A percentile compares a stretch with the other conserved stretches of the same genome.
Conservation (phyloP, 2,888 invertebrate genomes). For the Aethes cnicana region DNA sequence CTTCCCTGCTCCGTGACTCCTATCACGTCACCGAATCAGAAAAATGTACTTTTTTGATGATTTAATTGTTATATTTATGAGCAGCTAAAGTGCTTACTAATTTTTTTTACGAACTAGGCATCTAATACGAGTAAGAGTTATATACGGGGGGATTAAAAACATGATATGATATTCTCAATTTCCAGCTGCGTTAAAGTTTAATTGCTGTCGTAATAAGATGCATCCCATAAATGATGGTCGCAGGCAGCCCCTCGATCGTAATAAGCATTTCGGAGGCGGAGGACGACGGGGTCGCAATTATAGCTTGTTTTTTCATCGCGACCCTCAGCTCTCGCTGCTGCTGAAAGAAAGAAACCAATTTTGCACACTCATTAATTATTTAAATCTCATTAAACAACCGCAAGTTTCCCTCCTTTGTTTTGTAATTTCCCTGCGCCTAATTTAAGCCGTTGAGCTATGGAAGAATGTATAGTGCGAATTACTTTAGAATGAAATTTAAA, state of each 20-base stretch:
- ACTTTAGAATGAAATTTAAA: too few species aligned
- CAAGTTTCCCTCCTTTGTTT: slow-evolving; percentile 70
- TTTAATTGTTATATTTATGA: neutral
- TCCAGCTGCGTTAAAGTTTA: slow-evolving; percentile 44
- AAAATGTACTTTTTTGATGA: neutral
- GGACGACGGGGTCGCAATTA: slow-evolving; percentile 69
- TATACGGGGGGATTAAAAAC: slow-evolving; percentile 2
- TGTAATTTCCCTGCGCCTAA: slow-evolving; percentile 61
- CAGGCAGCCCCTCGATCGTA: slow-evolving; percentile 46
- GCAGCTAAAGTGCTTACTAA: neutral
- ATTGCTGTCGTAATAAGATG: slow-evolving; percentile 55
- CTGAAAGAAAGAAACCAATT: slow-evolving; percentile 79
- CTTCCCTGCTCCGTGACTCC: neutral
- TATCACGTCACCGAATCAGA: neutral
- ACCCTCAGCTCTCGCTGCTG: slow-evolving; percentile 59
- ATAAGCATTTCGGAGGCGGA: slow-evolving; percentile 40
- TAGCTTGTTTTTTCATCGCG: slow-evolving; percentile 68
- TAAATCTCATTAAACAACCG: slow-evolving; percentile 81
- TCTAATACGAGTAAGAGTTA: neutral
- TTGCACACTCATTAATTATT: slow-evolving; percentile 82
- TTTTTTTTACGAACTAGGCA: too few species aligned
- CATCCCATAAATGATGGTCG: slow-evolving; percentile 62
- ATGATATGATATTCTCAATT: slow-evolving; percentile 28
- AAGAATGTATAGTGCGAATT: slow-evolving; percentile 36
- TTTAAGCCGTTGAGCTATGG: slow-evolving; percentile 59